phyloP scores from a whole-genome alignment of 2,888 invertebrate genomes.

The Lasioglossum oenotherae region DNA sequence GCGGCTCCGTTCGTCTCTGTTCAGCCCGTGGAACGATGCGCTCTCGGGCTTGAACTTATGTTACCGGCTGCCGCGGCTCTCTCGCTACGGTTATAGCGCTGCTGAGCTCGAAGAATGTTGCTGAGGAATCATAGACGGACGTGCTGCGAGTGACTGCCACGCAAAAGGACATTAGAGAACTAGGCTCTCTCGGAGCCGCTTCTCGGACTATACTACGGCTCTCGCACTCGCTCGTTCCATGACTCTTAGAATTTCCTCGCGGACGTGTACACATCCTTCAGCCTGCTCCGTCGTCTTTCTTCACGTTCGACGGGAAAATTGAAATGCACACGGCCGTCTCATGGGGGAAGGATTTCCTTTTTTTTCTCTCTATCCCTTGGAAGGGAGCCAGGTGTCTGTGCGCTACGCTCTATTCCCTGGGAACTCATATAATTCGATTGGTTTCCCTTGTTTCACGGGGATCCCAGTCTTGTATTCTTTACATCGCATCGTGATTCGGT shows the following conservation, averaged over 20 bases:
- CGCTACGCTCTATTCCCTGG: conserved; percentile 12
- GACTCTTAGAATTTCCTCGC: conserved; percentile 54
- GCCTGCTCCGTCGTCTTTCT: conserved; percentile 28
- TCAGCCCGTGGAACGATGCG: conserved; percentile 23
- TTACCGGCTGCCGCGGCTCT: conserved; percentile 37
- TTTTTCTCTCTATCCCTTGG: conserved; percentile 23
- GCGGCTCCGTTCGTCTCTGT: conserved; percentile 36
- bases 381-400: conserved; percentile 47
- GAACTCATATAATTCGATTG: conserved; percentile 28
- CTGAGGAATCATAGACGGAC: conserved; percentile 72
- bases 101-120: conserved; percentile 66
- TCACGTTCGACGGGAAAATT: conserved; percentile 59
- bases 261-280: conserved; percentile 47
- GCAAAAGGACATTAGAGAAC: conserved; percentile 61
- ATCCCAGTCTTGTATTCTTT: background rate
- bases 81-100: conserved; percentile 68
- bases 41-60: conserved; percentile 47
- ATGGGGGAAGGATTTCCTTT: conserved; percentile 19
- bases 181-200: conserved; percentile 40
- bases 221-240: conserved; percentile 38
- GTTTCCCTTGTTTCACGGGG: background rate
- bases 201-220: background rate
- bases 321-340: conserved; percentile 54
- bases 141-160: conserved; percentile 63
- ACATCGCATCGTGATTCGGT: background rate